Evolutionary conservation across 2,888 invertebrate species (phyloP), one percentile per base, ranked within the genome.

Genomic region (Lacanobia oleracea): DNA sequence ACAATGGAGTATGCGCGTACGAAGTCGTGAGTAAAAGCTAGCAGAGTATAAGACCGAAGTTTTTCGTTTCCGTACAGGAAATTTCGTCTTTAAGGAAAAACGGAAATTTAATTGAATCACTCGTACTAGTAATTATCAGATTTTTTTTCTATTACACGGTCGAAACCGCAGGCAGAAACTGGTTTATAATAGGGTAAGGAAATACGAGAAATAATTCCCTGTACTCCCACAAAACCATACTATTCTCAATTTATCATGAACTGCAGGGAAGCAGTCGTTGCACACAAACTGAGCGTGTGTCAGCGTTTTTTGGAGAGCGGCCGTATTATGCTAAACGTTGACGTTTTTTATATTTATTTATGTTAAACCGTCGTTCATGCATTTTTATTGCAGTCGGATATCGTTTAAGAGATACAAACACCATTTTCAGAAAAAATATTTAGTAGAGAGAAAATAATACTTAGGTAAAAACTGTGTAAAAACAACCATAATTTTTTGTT

Each of bases 321-420:
- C 62, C 48, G 40, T 71, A 75, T 73, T 75, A 72, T 83, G 72
- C n/a, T 72, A 67, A 76, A 65, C 69, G 57, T 23, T 72, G 65
- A 40, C 61, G 51, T 51, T 68, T 67, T n/a, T 67, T 40, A 62
- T 62, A 61, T 68, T 63, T 69, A 65, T 74, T 66, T 62, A 65
- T 75, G 37, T 51, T 50, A 51, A 60, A 60, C 23, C 75, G n/a
- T n/a, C 57, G 37, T 62, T 74, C 50, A 45, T 62, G 68, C 68
- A 75, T 75, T 62, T 75, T 68, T 68, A 74, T 37, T 51, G 27
- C 18, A 62, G 1, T 51, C 16, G 1, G 12, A 33, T 74, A 57
- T 14, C 23, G 57, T 43, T 43, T 23, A 51, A 57, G 16, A 37
- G 33, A n/a, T n/a, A n/a, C n/a, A n/a, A n/a, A n/a, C n/a, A n/a